phyloP scores from a whole-genome alignment of 2,113 vertebrate genomes.

The Cheirogaleus medius region DNA sequence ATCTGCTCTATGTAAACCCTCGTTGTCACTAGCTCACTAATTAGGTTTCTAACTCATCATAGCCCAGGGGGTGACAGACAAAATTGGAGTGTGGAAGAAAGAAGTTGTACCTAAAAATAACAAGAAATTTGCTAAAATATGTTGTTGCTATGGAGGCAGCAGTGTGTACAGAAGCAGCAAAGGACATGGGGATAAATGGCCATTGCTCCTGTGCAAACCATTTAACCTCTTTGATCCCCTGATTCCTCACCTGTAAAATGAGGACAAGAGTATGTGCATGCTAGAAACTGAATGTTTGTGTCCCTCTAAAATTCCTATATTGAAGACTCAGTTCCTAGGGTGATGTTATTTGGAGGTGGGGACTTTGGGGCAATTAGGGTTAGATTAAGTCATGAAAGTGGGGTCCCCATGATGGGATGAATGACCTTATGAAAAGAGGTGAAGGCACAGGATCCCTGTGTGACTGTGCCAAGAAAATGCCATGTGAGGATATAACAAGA shows the following conservation, averaged over 20 bases:
- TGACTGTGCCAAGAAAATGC: not conserved
- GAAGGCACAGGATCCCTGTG: no score
- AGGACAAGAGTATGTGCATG: not conserved
- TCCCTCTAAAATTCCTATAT: not conserved
- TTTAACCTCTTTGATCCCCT: not conserved
- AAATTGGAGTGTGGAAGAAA: slow-evolving; percentile 53
- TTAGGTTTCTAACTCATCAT: slow-evolving; percentile 59
- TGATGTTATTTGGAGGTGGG: not conserved
- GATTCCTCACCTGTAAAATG: not conserved
- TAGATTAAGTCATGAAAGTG: not conserved
- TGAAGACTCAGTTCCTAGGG: not conserved
- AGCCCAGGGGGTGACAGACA: slow-evolving; percentile 62
- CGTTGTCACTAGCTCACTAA: slow-evolving; percentile 63
- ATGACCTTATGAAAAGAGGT: not conserved
- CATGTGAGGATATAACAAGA: not conserved
- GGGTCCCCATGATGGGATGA: not conserved
- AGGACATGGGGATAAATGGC: not conserved
- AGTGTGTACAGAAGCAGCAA: not conserved
- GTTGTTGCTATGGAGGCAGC: slow-evolving; percentile 40
- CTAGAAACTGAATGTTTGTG: not conserved
- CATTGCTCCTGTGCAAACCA: not conserved
- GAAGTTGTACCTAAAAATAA: slow-evolving; percentile 53
- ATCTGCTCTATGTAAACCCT: slow-evolving; percentile 49
- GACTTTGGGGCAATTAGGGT: not conserved
- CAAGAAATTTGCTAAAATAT: slow-evolving; percentile 30